Conservation (phyloP, 2,888 invertebrate genomes). For the Synergus gifuensis region DNA sequence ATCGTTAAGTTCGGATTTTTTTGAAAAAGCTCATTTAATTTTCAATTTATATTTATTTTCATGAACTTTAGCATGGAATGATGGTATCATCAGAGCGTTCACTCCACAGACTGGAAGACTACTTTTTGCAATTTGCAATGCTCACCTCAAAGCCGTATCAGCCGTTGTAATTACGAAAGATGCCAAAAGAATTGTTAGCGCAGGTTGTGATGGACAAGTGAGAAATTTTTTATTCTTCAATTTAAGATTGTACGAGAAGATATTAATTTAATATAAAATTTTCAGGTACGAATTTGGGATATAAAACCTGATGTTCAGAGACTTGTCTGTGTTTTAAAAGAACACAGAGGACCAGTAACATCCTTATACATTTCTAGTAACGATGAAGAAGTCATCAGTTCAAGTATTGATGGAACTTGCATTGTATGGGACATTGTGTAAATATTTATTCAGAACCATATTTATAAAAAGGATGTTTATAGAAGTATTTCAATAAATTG, state of each 20-base stretch:
- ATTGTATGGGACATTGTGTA: constrained; percentile 95
- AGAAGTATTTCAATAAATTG: neutral
- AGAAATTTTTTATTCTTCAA: constrained; percentile 31
- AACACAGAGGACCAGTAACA: constrained; percentile 93
- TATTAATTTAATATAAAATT: constrained; percentile 16
- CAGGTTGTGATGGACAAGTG: constrained; percentile 95
- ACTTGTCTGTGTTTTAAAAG: constrained; percentile 88
- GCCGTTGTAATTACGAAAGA: constrained; percentile 87
- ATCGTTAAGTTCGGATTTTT: neutral
- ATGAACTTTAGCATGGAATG: constrained; percentile 84
- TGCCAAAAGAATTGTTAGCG: constrained; percentile 88
- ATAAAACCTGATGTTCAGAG: constrained; percentile 84
- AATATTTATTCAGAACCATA: constrained; percentile 62
- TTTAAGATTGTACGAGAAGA: neutral
- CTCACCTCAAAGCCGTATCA: constrained; percentile 93
- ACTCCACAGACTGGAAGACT: constrained; percentile 90
- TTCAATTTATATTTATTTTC: constrained; percentile 1
- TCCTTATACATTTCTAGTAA: constrained; percentile 88
- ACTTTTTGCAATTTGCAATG: constrained; percentile 90
- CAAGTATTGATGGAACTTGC: constrained; percentile 94
- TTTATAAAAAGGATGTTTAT: neutral
- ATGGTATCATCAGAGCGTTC: constrained; percentile 89
- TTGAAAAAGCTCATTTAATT: neutral
- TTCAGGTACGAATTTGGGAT: constrained; percentile 87
- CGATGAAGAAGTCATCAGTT: constrained; percentile 91